phyloP scores from a whole-genome alignment of 23 tunicate species.

The Halocynthia aurantium region DNA sequence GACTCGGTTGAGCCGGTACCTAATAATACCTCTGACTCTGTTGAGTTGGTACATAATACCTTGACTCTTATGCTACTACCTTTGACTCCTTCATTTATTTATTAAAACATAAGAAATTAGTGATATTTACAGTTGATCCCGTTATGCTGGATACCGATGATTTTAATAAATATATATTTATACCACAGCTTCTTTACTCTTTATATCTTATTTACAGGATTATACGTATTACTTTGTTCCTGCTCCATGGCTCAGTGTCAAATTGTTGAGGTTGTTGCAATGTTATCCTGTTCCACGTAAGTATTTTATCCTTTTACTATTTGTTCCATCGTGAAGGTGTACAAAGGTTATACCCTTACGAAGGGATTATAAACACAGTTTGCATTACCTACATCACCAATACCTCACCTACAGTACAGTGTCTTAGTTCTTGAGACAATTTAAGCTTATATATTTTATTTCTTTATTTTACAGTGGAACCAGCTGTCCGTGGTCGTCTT shows the following conservation, averaged over 20 bases:
- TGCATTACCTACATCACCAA: no score
- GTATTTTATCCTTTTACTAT: background rate
- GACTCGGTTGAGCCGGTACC: background rate
- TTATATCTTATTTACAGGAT: constrained; percentile 49
- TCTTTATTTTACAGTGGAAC: constrained; percentile 54
- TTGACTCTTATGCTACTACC: no score
- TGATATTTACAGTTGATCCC: no score
- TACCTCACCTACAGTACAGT: background rate
- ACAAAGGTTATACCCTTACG: no score
- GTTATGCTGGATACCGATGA: no score
- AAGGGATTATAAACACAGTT: no score
- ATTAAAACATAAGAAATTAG: no score
- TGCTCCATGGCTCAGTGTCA: constrained; percentile 98
- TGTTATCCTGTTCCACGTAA: constrained; percentile 82
- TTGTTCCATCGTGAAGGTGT: background rate
- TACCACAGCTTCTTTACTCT: background rate
- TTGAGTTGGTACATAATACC: no score
- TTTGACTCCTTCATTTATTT: no score
- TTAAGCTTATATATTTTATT: background rate
- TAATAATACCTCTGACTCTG: background rate
- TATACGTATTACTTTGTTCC: constrained; percentile 98
- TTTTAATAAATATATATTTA: background rate
- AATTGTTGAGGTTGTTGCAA: constrained; percentile 81
- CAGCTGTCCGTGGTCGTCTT: constrained; percentile 78
- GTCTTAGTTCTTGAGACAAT: background rate